These are phyloP conservation scores for Pardosa pseudoannulata DNA, from an alignment of 2,888 invertebrate species.

Conservation along the genomic window DNA sequence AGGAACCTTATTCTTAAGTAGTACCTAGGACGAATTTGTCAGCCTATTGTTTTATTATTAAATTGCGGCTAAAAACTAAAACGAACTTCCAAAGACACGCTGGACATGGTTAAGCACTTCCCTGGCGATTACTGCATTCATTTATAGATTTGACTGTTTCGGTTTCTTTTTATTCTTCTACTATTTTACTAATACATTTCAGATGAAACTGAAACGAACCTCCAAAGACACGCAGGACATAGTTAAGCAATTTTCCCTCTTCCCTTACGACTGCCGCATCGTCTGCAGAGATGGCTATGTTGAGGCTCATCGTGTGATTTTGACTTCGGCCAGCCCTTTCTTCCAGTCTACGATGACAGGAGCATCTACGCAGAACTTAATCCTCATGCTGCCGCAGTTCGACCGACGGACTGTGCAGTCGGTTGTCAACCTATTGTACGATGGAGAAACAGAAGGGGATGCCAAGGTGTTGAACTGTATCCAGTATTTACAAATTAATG, in stretches of 20 bases:
- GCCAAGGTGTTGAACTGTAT: neutral
- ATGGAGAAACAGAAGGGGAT: neutral
- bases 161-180: too few species aligned
- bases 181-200: too few species aligned
- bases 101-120: neutral
- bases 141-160: constrained; percentile 6
- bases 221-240: neutral
- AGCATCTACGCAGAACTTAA: neutral
- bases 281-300: constrained; percentile 24
- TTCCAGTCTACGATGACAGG: neutral
- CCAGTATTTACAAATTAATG: too few species aligned
- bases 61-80: too few species aligned
- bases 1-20: too few species aligned
- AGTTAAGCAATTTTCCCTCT: neutral
- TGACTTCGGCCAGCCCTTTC: neutral
- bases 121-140: constrained; percentile 17
- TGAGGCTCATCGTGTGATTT: neutral
- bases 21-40: too few species aligned
- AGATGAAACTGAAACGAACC: neutral
- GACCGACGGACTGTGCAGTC: neutral
- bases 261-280: constrained; percentile 14
- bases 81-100: neutral
- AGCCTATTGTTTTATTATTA: too few species aligned
- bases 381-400: neutral
- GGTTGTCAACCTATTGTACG: neutral